Conservation (phyloP, 2,797 vertebrate genomes). For the Pangasius larnaudii region DNA sequence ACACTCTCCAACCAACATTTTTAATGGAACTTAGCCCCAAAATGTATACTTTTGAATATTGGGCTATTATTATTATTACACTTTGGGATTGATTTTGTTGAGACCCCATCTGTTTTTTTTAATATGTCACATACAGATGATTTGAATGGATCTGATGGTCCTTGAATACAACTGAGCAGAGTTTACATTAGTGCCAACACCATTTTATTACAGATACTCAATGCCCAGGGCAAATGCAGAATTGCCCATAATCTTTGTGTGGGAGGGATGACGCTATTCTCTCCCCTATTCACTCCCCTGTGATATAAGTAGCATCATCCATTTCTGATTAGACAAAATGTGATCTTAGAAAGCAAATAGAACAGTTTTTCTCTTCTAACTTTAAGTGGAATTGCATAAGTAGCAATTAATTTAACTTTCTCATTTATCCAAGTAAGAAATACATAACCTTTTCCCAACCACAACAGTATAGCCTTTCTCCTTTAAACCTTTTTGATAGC, state of each 20-base stretch:
- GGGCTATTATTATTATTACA: background rate
- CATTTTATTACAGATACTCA: background rate
- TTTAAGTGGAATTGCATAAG: no score
- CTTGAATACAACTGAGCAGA: no score
- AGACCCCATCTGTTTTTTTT: background rate
- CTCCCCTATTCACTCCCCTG: background rate
- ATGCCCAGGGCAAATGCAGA: no score
- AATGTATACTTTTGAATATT: background rate
- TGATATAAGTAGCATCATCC: background rate
- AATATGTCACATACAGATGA: background rate
- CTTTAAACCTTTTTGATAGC: no score
- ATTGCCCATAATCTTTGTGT: background rate
- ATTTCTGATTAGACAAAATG: background rate
- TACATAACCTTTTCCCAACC: no score
- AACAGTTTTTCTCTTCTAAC: no score
- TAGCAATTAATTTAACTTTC: no score
- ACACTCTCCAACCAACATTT: background rate
- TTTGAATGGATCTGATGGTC: background rate
- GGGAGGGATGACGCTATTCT: background rate
- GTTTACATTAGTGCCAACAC: background rate
- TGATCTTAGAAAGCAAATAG: no score
- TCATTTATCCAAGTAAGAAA: no score
- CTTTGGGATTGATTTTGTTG: background rate
- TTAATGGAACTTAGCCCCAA: background rate
- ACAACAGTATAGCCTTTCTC: no score